Percentiles rank a stretch among this genome's conserved stretches.
Conservation (phyloP, 2,797 vertebrate species). For the Echiichthys vipera region DNA sequence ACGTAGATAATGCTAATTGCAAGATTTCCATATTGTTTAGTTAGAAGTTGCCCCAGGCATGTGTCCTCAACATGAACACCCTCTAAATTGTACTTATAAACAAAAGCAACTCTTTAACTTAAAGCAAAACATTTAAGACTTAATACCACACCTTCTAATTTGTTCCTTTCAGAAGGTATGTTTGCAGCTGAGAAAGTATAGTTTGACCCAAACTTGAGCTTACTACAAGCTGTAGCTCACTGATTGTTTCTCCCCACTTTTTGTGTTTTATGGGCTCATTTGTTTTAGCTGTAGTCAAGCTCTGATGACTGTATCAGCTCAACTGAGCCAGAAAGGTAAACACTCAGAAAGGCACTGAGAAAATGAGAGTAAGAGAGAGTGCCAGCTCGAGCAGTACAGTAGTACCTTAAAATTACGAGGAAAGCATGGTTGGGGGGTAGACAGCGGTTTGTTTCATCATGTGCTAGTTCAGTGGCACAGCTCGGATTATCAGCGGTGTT, state of each 20-base stretch:
- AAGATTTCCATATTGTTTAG: not conserved
- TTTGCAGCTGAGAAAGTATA: not conserved
- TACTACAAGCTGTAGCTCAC: not conserved
- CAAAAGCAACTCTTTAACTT: no score
- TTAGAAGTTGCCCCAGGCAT: not conserved
- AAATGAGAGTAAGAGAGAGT: conserved; percentile 34
- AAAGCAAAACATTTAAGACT: not conserved
- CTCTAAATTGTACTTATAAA: no score
- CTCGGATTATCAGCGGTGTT: conserved; percentile 72
- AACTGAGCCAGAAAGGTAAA: conserved; percentile 41
- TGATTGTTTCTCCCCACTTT: conserved; percentile 8
- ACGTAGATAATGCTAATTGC: not conserved
- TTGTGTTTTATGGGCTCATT: conserved; percentile 4
- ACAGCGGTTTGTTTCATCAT: conserved; percentile 64
- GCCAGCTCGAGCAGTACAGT: conserved; percentile 16
- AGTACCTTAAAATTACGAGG: conserved; percentile 37
- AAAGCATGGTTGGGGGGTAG: conserved; percentile 28
- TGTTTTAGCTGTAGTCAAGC: conserved; percentile 16
- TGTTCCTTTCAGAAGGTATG: not conserved
- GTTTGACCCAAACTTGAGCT: not conserved
- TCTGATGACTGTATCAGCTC: conserved; percentile 45
- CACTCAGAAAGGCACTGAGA: conserved; percentile 22
- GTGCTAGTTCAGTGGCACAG: conserved; percentile 66
- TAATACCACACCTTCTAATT: not conserved
- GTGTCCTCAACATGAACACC: not conserved